Evolutionary conservation across 2,797 vertebrate species (phyloP).

Genomic region (Lagodon rhomboides): DNA sequence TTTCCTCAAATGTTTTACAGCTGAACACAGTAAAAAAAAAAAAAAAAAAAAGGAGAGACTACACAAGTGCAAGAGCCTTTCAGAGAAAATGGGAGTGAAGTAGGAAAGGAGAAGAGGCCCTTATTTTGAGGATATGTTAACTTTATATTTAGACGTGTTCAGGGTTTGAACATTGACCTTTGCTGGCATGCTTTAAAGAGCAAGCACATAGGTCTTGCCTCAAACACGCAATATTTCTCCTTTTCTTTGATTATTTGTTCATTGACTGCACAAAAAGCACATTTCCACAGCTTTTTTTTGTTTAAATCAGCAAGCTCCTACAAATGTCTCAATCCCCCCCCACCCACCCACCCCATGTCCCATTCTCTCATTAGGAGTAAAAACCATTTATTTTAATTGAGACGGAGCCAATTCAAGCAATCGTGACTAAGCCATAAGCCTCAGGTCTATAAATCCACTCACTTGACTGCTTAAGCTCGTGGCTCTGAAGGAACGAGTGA

Average conservation of each 20-base stretch:
- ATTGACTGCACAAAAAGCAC: background rate
- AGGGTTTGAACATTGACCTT: slow-evolving; percentile 62
- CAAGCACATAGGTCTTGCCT: too few relatives aligned
- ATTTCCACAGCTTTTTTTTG: slow-evolving; percentile 1
- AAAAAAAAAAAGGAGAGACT: slow-evolving; percentile 7
- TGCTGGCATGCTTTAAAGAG: slow-evolving; percentile 49
- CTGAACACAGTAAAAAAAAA: slow-evolving; percentile 77
- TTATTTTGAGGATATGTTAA: slow-evolving; percentile 50
- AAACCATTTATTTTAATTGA: slow-evolving; percentile 82
- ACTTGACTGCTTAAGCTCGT: slow-evolving; percentile 79
- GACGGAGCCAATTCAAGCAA: slow-evolving; percentile 81
- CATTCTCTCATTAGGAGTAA: slow-evolving; percentile 67
- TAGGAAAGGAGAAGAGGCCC: slow-evolving; percentile 35
- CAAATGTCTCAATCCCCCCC: slow-evolving; percentile 32
- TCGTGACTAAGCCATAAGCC: slow-evolving; percentile 81
- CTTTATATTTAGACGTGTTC: slow-evolving; percentile 47
- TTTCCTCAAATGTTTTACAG: slow-evolving; percentile 85
- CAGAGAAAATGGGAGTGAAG: slow-evolving; percentile 42
- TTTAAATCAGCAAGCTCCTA: slow-evolving; percentile 9
- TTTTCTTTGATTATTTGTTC: background rate
- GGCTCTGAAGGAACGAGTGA: slow-evolving; percentile 72
- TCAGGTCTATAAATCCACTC: slow-evolving; percentile 82
- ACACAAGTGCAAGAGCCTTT: slow-evolving; percentile 65
- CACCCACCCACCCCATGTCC: background rate
- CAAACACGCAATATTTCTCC: too few relatives aligned